Percentiles rank a stretch among this genome's conserved stretches.
Conservation (phyloP, 1,140 invertebrate genomes). For the Caenorhabditis latens region DNA sequence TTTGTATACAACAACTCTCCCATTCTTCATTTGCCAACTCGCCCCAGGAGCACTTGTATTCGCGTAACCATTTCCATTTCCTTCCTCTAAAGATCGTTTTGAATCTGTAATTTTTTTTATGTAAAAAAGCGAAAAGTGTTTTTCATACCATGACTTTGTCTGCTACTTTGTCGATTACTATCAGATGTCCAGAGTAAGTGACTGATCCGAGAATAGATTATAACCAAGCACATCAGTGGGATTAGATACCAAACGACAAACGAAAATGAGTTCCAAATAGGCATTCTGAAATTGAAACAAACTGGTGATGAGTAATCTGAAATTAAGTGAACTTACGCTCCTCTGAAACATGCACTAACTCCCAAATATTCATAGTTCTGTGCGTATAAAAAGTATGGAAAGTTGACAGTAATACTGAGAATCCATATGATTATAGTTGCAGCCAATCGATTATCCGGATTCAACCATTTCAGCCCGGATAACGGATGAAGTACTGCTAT, state of each 20-base stretch:
- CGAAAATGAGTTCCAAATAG: constrained; percentile 67
- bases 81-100: neutral
- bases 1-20: constrained; percentile 47
- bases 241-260: constrained; percentile 76
- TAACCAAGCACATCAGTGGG: constrained; percentile 70
- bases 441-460: constrained; percentile 67
- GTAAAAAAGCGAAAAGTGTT: neutral
- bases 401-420: constrained; percentile 67
- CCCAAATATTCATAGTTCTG: constrained; percentile 46
- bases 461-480: constrained; percentile 74
- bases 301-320: neutral
- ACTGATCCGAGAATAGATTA: constrained; percentile 74
- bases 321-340: neutral
- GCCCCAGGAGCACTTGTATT: constrained; percentile 8
- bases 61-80: constrained; percentile 27
- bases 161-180: constrained; percentile 61
- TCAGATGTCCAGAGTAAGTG: constrained; percentile 73
- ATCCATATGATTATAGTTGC: constrained; percentile 71
- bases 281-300: constrained; percentile 55
- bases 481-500: constrained; percentile 75
- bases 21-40: constrained; percentile 61
- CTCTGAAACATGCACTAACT: constrained; percentile 63
- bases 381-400: constrained; percentile 73
- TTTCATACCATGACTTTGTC: constrained; percentile 49
- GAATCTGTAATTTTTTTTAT: constrained; percentile 56